phyloP scores from a whole-genome alignment of 2,113 vertebrate genomes.

The Platycercus adscitus region DNA sequence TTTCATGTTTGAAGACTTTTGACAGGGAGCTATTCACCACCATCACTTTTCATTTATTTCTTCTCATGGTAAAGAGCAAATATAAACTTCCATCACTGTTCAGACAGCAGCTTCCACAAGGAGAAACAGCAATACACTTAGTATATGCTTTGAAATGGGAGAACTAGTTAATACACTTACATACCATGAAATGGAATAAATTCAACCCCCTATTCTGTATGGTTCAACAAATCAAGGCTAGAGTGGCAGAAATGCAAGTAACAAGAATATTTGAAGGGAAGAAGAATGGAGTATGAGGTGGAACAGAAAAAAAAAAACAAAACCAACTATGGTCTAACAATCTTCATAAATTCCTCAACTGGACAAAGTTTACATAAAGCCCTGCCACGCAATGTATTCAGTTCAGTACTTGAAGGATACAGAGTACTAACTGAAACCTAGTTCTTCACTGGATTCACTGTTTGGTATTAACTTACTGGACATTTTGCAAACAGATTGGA shows the following conservation, averaged over 20 bases:
- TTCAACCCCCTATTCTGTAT: background rate
- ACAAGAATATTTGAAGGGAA: background rate
- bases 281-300: background rate
- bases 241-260: background rate
- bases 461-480: background rate
- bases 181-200: background rate
- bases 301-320: background rate
- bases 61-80: background rate
- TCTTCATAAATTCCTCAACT: background rate
- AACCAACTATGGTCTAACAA: rapidly evolving
- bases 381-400: background rate
- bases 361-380: background rate
- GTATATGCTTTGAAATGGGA: background rate
- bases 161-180: background rate
- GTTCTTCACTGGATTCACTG: background rate
- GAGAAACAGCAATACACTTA: background rate
- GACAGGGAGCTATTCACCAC: background rate
- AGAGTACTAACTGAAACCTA: background rate
- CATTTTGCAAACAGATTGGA: background rate
- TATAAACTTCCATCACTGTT: background rate
- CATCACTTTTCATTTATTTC: background rate
- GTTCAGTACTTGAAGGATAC: background rate
- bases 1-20: background rate
- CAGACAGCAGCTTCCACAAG: background rate
- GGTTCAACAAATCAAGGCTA: background rate